phyloP scores from a whole-genome alignment of 1,140 invertebrate genomes.

The Papilio xuthus region DNA sequence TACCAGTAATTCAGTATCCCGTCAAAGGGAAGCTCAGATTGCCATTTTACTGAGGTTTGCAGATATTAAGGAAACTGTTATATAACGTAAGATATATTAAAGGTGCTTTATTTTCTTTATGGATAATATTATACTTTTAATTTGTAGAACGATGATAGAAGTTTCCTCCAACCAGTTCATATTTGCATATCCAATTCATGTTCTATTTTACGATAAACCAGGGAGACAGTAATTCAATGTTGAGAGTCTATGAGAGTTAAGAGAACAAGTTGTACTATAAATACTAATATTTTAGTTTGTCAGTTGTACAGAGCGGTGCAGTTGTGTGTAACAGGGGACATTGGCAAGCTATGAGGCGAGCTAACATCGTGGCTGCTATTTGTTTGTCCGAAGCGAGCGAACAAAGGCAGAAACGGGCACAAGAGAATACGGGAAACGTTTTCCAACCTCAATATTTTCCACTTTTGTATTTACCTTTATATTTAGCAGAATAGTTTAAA shows the following conservation, averaged over 20 bases:
- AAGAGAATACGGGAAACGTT: constrained; percentile 20
- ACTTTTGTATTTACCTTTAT: constrained; percentile 8
- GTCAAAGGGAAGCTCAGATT: background rate
- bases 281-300: constrained; percentile 1
- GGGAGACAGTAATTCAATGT: background rate
- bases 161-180: no score
- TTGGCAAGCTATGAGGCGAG: constrained; percentile 14
- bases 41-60: background rate
- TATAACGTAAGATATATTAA: background rate
- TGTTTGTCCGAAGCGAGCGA: constrained; percentile 13
- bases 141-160: background rate
- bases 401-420: constrained; percentile 15
- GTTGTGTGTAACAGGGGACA: constrained; percentile 1
- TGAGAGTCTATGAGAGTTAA: background rate
- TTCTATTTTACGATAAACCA: background rate
- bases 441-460: constrained; percentile 19
- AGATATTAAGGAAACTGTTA: background rate
- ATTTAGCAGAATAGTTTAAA: constrained; percentile 9
- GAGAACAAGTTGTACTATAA: background rate
- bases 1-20: constrained; percentile 7
- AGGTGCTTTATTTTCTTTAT: background rate
- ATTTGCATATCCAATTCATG: no score
- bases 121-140: background rate
- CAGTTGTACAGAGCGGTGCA: background rate
- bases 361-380: constrained; percentile 24